Percentiles rank a stretch among this genome's conserved stretches.
phyloP scores from a whole-genome alignment of 1,140 invertebrate species.

The Tribolium madens region DNA sequence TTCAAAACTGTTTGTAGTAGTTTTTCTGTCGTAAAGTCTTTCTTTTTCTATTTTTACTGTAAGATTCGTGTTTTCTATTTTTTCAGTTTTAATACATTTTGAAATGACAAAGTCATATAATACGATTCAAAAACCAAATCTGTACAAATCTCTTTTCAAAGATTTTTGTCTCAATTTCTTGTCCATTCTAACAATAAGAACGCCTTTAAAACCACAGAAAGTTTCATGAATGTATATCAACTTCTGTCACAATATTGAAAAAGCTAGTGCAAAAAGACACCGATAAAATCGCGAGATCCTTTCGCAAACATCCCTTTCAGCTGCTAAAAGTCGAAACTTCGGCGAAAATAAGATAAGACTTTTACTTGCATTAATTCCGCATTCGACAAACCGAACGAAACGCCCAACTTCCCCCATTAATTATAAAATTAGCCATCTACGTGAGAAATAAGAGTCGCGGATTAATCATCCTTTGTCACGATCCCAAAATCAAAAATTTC shows the following conservation, averaged over 20 bases:
- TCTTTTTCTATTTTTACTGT: too few species aligned
- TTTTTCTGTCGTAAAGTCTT: too few species aligned
- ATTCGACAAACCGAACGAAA: background rate
- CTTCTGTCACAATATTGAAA: background rate
- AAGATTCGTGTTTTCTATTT: too few species aligned
- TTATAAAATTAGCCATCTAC: background rate
- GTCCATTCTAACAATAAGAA: too few species aligned
- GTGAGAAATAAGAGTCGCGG: background rate
- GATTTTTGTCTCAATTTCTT: too few species aligned
- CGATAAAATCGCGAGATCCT: background rate
- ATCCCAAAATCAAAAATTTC: background rate
- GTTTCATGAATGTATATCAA: background rate
- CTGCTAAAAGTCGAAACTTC: conserved; percentile 1
- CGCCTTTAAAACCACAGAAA: background rate
- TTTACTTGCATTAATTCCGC: background rate
- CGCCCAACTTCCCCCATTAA: background rate
- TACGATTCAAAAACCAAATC: too few species aligned
- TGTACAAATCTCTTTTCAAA: too few species aligned
- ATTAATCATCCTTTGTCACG: conserved; percentile 13
- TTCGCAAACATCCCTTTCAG: conserved; percentile 6
- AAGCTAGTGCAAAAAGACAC: background rate
- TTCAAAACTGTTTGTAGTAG: too few species aligned
- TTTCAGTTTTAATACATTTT: too few species aligned
- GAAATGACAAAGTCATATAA: too few species aligned
- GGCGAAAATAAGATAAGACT: background rate